Conservation (phyloP, 2,113 vertebrate genomes). For the Cyprinodon brontotheroides region DNA sequence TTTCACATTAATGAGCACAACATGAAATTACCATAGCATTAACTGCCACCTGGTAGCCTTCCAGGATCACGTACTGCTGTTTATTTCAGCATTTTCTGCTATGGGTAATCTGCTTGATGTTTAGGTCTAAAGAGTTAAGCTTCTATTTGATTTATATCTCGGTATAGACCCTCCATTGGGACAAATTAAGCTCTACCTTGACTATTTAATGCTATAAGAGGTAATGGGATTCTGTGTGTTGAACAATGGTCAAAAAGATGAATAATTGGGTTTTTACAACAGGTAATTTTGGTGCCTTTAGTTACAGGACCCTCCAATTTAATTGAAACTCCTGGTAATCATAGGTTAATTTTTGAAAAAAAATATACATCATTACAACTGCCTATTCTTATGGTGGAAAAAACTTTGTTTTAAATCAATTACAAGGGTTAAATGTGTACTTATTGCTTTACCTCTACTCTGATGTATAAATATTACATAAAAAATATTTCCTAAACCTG, state of each 20-base stretch:
- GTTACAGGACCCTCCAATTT: background rate
- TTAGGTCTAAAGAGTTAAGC: constrained; percentile 2
- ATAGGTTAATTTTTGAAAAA: background rate
- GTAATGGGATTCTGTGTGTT: background rate
- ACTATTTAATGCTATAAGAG: background rate
- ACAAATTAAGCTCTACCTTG: background rate
- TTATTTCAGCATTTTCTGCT: background rate
- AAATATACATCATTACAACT: background rate
- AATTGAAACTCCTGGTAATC: background rate
- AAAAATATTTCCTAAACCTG: too few species aligned
- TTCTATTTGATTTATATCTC: background rate
- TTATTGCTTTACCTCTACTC: background rate
- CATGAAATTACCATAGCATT: constrained; percentile 9
- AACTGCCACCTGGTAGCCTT: background rate
- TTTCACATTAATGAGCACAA: background rate
- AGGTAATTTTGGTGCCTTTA: background rate
- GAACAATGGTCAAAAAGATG: background rate
- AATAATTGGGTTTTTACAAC: background rate
- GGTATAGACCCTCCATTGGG: background rate
- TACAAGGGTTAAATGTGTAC: background rate
- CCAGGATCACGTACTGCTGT: background rate
- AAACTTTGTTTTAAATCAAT: too few species aligned
- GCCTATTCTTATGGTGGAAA: too few species aligned
- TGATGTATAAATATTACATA: too few species aligned
- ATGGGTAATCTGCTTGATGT: constrained; percentile 3